Evolutionary conservation across 2,888 invertebrate species (phyloP), one percentile per base, ranked within the genome.

Genomic region (Smittia sp.): DNA sequence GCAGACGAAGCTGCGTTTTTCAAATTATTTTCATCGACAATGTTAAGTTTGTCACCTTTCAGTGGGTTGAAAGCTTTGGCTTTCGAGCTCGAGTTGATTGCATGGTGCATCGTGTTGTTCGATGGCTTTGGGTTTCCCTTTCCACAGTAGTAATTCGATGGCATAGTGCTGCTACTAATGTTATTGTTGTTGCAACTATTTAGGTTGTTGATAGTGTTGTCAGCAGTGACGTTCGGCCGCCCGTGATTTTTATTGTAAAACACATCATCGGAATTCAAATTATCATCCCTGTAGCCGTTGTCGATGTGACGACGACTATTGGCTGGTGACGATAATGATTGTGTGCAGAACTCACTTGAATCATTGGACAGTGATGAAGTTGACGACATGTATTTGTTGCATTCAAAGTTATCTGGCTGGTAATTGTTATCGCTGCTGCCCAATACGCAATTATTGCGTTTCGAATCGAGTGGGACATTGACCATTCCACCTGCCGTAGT

Each of bases 401-500:
- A 38, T 20, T 73, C 73, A 25, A 73, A 73, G 24, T 65, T 73
- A 20, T 67, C 41, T n/a, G 67, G 27, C 4, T 63, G 25, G 25
- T 67, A 38, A 65, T 73, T 73, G 65, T 73, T 52, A 13, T 46
- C 73, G 20, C 27, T 65, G 15, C 46, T 65, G 18, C 65, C 46
- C 46, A 46, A 24, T 65, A 63, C 46, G 15, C 62, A 32, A 58
- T 62, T 63, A 67, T 38, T 67, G 15, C 67, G 67, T n/a, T 67
- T 67, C 9, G 38, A 2, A 1, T 67, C 67, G 22, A 20, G 4
- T 4, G 27, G n/a, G 58, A 13, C 22, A 22, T 22, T 58, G 58
- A 22, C 58, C 18, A 54, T 32, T 25, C 18, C 58, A 18, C 74
- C 75, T 27, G 75, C 58, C 13, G 75, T 58, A 58, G 76, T 82